These are phyloP conservation scores for Heliconius hewitsoni DNA, from an alignment of 1,140 invertebrate genomes.

Conservation along the genomic window DNA sequence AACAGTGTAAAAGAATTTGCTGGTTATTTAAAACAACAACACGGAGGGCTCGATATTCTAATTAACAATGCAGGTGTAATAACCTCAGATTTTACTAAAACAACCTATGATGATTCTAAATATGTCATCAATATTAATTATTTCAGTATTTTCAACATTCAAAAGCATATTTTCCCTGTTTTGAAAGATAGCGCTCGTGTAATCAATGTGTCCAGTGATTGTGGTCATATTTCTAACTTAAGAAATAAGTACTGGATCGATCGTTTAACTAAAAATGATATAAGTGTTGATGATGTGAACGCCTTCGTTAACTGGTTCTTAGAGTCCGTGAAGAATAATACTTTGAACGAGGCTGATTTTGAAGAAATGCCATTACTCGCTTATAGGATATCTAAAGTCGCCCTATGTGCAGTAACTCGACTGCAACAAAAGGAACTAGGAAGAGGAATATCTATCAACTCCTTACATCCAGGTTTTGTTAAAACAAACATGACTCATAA, in stretches of 20 bases:
- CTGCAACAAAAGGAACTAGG: conserved; percentile 37
- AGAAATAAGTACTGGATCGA: conserved; percentile 41
- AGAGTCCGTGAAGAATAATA: conserved; percentile 35
- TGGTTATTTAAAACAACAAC: conserved; percentile 82
- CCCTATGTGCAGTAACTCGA: conserved; percentile 39
- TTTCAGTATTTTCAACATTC: conserved; percentile 31
- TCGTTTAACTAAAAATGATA: conserved; percentile 28
- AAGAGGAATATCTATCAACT: conserved; percentile 39
- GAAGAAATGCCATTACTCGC: conserved; percentile 13
- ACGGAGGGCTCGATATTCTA: conserved; percentile 89
- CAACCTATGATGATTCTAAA: conserved; percentile 84
- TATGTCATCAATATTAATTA: conserved; percentile 41
- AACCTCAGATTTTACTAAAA: conserved; percentile 82
- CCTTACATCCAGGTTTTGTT: conserved; percentile 41
- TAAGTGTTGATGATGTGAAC: conserved; percentile 32
- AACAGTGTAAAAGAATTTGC: conserved; percentile 82
- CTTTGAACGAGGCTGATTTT: conserved; percentile 36
- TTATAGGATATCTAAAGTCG: conserved; percentile 40
- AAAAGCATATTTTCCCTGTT: conserved; percentile 39
- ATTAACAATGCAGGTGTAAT: conserved; percentile 92
- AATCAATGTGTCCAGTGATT: conserved; percentile 32
- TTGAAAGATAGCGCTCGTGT: conserved; percentile 43
- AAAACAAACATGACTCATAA: conserved; percentile 36
- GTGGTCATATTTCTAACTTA: conserved; percentile 29
- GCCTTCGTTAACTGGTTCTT: conserved; percentile 43